These are phyloP conservation scores for Tenualosa thibaudeaui DNA, from an alignment of 2,797 vertebrate genomes.

Conservation along the genomic window DNA sequence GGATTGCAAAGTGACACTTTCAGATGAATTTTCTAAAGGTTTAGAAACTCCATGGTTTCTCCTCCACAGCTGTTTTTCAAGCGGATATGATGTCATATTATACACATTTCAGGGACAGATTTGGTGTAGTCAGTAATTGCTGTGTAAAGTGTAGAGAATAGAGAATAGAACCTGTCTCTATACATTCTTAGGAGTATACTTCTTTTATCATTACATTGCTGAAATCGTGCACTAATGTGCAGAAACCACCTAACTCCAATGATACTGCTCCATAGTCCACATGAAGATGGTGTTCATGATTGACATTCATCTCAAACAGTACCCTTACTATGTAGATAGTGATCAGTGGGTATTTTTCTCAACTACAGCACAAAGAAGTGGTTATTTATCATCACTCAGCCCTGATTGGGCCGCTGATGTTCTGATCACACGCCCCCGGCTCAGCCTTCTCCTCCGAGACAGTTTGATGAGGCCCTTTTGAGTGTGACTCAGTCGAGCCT, in stretches of 20 bases:
- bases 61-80: background rate
- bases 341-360: background rate
- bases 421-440: background rate
- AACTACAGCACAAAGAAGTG: background rate
- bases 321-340: no score
- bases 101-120: background rate
- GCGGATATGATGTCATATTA: background rate
- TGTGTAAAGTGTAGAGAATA: background rate
- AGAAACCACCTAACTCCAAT: background rate
- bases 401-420: background rate
- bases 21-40: background rate
- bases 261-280: background rate
- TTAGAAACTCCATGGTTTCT: background rate
- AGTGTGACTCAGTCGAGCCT: background rate
- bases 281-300: background rate
- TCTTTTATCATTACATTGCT: background rate
- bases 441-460: background rate
- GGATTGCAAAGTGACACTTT: background rate
- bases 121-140: background rate
- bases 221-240: background rate
- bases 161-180: background rate
- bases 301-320: background rate
- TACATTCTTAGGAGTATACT: no score
- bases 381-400: constrained; percentile 12
- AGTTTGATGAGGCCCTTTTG: background rate